Conservation (phyloP, 2,888 invertebrate genomes). For the Ephialtes manifestator region DNA sequence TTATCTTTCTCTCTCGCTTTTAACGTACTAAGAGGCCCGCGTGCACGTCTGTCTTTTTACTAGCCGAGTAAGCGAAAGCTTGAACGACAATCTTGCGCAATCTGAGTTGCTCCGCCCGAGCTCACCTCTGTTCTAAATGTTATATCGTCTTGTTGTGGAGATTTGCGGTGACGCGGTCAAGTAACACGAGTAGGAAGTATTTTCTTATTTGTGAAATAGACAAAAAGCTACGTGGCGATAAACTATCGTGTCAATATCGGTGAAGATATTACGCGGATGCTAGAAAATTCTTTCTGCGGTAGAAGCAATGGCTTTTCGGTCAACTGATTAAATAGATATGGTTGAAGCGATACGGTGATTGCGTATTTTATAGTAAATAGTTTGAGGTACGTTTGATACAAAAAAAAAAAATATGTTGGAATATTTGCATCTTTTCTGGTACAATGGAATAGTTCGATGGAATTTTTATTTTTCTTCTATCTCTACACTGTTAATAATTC, state of each 20-base stretch:
- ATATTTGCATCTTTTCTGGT: background rate
- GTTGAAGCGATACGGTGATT: background rate
- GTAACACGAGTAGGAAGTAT: constrained; percentile 9
- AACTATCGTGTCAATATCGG: background rate
- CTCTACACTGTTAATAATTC: no score
- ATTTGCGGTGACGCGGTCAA: constrained; percentile 21
- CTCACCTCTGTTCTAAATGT: background rate
- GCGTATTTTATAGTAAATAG: background rate
- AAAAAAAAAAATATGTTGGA: background rate
- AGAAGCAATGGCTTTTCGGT: background rate
- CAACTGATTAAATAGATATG: constrained; percentile 4
- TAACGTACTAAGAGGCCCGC: constrained; percentile 33
- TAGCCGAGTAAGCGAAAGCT: constrained; percentile 22
- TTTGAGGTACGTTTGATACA: background rate
- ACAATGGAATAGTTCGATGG: no score
- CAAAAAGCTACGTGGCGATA: background rate
- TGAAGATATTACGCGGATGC: background rate
- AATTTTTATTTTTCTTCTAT: no score
- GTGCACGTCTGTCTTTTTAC: constrained; percentile 26
- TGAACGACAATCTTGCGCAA: constrained; percentile 52
- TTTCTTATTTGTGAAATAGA: constrained; percentile 8
- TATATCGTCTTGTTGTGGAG: background rate
- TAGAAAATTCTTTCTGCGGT: background rate
- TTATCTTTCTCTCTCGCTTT: background rate
- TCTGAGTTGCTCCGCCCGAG: constrained; percentile 15